A percentile compares a stretch with the other conserved stretches of the same genome.
These are phyloP conservation scores for Discoglossus pictus DNA, from an alignment of 2,797 vertebrate species.

Conservation along the genomic window DNA sequence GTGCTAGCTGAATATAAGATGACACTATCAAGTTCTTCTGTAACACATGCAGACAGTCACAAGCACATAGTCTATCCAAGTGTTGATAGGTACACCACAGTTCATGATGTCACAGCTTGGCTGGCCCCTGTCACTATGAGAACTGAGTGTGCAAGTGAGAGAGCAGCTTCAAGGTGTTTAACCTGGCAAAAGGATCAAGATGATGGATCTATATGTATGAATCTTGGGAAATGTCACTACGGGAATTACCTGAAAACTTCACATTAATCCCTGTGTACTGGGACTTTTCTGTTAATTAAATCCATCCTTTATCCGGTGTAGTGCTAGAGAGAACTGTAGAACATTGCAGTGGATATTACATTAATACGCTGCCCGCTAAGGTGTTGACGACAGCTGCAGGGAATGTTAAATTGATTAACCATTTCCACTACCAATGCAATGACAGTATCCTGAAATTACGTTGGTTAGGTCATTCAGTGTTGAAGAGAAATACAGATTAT, in stretches of 20 bases:
- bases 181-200: constrained; percentile 11
- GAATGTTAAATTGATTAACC: constrained; percentile 23
- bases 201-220: constrained; percentile 7
- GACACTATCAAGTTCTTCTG: constrained; percentile 1
- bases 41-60: constrained; percentile 18
- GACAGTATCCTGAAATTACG: no score
- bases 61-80: neutral
- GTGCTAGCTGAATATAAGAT: constrained; percentile 21
- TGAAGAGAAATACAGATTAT: no score
- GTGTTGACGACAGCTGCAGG: neutral
- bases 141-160: neutral
- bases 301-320: constrained; percentile 4
- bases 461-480: no score
- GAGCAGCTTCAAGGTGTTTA: constrained; percentile 1
- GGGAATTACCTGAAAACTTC: constrained; percentile 21
- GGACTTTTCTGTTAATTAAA: constrained; percentile 28
- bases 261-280: constrained; percentile 18
- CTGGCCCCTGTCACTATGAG: neutral
- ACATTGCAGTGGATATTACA: constrained; percentile 15
- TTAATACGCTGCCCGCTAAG: constrained; percentile 15
- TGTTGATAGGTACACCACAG: constrained; percentile 7
- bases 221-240: constrained; percentile 2
- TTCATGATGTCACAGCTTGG: neutral
- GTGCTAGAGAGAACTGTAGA: constrained; percentile 1
- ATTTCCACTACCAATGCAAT: neutral